Conservation (phyloP, 2,797 vertebrate genomes). For the Sebastiscus albofasciatus region DNA sequence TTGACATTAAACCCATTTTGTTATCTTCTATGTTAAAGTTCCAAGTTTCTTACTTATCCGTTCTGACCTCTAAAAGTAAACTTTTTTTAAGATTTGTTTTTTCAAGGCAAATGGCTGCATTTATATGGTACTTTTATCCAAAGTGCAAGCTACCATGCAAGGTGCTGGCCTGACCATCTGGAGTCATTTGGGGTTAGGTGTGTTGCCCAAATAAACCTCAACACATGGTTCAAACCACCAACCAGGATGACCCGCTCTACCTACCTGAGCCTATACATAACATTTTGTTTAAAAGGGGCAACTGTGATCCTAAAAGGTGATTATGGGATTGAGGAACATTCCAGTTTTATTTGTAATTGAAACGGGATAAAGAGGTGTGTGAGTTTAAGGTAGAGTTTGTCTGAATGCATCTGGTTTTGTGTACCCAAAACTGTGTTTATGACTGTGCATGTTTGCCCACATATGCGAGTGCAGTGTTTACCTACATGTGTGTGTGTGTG, state of each 20-base stretch:
- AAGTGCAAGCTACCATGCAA: background rate
- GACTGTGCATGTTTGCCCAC: conserved; percentile 18
- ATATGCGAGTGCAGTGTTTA: background rate
- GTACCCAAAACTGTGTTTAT: background rate
- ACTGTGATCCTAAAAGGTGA: background rate
- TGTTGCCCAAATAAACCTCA: background rate
- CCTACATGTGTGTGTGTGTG: background rate
- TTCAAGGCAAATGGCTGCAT: background rate
- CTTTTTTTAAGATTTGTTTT: background rate
- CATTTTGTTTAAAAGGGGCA: background rate
- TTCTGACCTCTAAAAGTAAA: background rate
- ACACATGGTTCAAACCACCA: background rate
- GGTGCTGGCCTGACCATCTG: background rate
- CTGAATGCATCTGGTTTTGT: background rate
- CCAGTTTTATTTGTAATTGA: conserved; percentile 10
- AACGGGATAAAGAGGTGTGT: background rate
- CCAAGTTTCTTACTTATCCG: background rate
- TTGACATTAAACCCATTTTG: background rate
- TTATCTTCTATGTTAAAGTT: conserved; percentile 8
- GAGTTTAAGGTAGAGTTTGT: background rate
- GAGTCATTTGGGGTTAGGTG: background rate
- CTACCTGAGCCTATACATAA: background rate
- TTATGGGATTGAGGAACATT: background rate
- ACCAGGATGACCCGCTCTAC: background rate
- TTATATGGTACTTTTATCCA: background rate